phyloP scores from a whole-genome alignment of 1,140 invertebrate species.

The Ctenoplectra terminalis region DNA sequence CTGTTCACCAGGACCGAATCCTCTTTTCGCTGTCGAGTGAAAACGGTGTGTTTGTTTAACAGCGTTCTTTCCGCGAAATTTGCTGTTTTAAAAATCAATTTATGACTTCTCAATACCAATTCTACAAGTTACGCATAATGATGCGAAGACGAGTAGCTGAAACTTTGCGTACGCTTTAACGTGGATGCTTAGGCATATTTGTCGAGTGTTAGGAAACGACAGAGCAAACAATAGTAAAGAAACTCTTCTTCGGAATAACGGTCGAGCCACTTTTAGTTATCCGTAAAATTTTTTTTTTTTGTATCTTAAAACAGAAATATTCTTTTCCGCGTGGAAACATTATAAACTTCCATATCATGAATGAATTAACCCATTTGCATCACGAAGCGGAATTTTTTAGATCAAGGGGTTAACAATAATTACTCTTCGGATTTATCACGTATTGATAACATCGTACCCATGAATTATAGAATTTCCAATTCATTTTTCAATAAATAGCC shows the following conservation, averaged over 20 bases:
- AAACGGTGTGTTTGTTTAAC: neutral
- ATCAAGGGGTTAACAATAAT: too few species aligned
- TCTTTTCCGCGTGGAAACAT: too few species aligned
- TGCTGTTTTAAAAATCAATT: neutral
- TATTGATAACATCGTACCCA: too few species aligned
- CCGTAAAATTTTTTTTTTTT: neutral
- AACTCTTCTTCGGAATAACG: neutral
- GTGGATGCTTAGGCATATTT: conserved; percentile 49
- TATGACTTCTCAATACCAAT: neutral
- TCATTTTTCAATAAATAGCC: too few species aligned
- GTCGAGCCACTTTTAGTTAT: neutral
- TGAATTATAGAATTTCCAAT: too few species aligned
- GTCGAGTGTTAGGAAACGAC: conserved; percentile 35
- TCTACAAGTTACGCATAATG: neutral
- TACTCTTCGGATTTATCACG: too few species aligned
- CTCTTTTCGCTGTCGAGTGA: conserved; percentile 66
- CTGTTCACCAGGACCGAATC: conserved; percentile 85
- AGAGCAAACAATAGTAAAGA: conserved; percentile 33
- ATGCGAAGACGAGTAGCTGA: conserved; percentile 43
- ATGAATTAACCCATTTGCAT: too few species aligned
- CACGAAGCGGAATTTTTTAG: too few species aligned
- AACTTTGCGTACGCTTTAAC: conserved; percentile 11
- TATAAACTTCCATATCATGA: too few species aligned
- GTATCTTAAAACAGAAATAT: neutral
- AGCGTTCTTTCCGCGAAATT: neutral